These are phyloP conservation scores for Aporophyla nigra DNA, from an alignment of 2,888 invertebrate species.

Conservation along the genomic window DNA sequence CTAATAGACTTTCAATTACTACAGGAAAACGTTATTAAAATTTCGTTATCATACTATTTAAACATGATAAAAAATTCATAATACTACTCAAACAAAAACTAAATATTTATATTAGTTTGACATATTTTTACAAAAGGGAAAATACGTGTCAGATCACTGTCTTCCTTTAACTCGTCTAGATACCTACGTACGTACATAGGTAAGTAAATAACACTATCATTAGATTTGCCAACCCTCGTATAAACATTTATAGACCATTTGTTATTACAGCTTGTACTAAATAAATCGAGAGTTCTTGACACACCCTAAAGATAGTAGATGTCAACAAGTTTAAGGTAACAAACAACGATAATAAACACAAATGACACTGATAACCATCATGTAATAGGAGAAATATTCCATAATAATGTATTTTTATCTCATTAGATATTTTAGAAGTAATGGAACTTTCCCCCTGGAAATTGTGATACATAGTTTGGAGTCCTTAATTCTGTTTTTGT, in stretches of 20 bases:
- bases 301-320: slow-evolving; percentile 70
- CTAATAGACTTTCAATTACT: background rate
- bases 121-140: slow-evolving; percentile 31
- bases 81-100: background rate
- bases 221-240: slow-evolving; percentile 30
- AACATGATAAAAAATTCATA: background rate
- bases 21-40: background rate
- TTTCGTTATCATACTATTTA: background rate
- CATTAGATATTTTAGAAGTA: background rate
- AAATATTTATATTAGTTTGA: background rate
- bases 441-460: slow-evolving; percentile 37
- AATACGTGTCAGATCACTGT: slow-evolving; percentile 33
- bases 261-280: slow-evolving; percentile 48
- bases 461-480: slow-evolving; percentile 2
- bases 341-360: slow-evolving; percentile 64
- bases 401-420: slow-evolving; percentile 35
- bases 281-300: slow-evolving; percentile 59
- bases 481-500: background rate
- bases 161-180: slow-evolving; percentile 3
- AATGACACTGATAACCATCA: slow-evolving; percentile 39
- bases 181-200: slow-evolving; percentile 1
- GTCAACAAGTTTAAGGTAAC: slow-evolving; percentile 73
- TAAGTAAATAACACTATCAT: slow-evolving; percentile 48
- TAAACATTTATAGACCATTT: slow-evolving; percentile 54
- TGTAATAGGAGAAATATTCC: slow-evolving; percentile 63